Conservation (phyloP, 2,113 vertebrate species). For the Stegostoma tigrinum region DNA sequence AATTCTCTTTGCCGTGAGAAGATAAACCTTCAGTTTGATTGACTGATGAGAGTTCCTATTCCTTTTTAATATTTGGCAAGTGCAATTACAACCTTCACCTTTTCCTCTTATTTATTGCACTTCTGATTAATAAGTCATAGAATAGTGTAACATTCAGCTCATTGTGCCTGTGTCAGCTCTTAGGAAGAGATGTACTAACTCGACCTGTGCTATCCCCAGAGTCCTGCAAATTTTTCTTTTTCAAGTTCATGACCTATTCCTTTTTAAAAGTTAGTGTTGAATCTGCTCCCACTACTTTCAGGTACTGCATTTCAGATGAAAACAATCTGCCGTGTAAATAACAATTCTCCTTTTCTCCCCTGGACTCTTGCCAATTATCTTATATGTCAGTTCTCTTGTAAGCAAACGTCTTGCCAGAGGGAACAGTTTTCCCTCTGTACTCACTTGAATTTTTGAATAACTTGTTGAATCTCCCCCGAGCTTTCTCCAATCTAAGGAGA, state of each 20-base stretch:
- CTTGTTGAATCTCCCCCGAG: neutral
- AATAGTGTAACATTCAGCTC: neutral
- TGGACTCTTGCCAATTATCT: neutral
- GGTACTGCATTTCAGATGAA: neutral
- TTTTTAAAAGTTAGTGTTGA: neutral
- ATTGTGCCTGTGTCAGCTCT: neutral
- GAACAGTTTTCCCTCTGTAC: neutral
- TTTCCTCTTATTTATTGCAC: neutral
- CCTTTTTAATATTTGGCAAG: neutral
- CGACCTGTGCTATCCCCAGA: neutral
- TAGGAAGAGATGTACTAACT: no score
- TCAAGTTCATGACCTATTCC: neutral
- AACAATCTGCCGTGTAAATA: neutral
- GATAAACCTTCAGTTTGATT: neutral
- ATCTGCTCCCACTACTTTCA: neutral
- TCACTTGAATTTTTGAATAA: neutral
- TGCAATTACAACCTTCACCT: neutral
- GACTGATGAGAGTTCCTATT: neutral
- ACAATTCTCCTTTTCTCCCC: neutral
- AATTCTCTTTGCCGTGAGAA: neutral
- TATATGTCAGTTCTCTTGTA: neutral
- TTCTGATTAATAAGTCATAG: neutral
- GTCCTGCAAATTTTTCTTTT: neutral
- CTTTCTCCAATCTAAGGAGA: neutral
- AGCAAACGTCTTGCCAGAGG: neutral